phyloP scores from a whole-genome alignment of 2,113 vertebrate genomes.

The Pimephales promelas region DNA sequence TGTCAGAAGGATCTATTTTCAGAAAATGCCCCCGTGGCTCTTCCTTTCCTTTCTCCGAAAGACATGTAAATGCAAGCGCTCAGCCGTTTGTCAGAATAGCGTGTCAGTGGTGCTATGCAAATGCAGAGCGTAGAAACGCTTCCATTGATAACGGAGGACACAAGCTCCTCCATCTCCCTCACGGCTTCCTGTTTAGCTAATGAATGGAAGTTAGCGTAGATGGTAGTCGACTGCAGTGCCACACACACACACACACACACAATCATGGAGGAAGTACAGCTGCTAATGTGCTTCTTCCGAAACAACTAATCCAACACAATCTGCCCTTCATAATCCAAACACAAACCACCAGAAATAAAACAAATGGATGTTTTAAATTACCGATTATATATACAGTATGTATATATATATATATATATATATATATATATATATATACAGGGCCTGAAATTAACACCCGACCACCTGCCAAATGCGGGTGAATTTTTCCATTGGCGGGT shows the following conservation, averaged over 20 bases:
- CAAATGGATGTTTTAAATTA: too few relatives aligned
- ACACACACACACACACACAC: conserved; percentile 11
- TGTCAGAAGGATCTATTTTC: background rate
- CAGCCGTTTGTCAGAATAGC: background rate
- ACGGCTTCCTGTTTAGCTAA: conserved; percentile 51
- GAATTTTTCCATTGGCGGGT: too few relatives aligned
- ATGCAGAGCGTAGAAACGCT: conserved; percentile 48
- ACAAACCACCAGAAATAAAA: conserved; percentile 14
- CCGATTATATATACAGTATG: background rate
- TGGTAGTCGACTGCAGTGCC: conserved; percentile 5
- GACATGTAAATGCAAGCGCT: background rate
- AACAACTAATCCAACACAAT: conserved; percentile 37
- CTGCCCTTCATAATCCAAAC: conserved; percentile 28
- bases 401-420: background rate
- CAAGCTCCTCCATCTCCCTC: conserved; percentile 39
- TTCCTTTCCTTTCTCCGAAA: background rate
- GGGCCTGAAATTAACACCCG: too few relatives aligned
- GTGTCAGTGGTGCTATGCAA: conserved; percentile 46
- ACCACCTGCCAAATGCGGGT: too few relatives aligned
- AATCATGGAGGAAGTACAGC: conserved; percentile 30
- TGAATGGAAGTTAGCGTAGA: conserved; percentile 54
- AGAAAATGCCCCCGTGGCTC: background rate
- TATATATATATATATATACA: background rate
- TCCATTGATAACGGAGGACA: conserved; percentile 54
- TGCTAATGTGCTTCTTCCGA: conserved; percentile 22